Evolutionary conservation across 1,140 invertebrate species (phyloP).

Genomic region (Papilio dardanus): DNA sequence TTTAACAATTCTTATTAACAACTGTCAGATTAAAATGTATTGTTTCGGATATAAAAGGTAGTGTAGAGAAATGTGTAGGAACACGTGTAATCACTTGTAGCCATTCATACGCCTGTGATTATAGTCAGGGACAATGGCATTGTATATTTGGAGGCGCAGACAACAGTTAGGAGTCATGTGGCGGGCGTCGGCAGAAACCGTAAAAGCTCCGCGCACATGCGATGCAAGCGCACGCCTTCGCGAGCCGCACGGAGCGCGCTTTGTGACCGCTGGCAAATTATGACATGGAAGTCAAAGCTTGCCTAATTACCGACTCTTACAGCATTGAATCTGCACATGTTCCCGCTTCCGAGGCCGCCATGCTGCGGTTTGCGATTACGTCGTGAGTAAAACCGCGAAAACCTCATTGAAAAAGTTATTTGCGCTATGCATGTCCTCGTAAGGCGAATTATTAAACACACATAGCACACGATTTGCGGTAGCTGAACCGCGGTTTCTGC

Average conservation of each 20-base stretch:
- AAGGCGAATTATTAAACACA: slow-evolving; percentile 52
- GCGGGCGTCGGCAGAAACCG: slow-evolving; percentile 71
- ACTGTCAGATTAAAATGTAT: slow-evolving; percentile 4
- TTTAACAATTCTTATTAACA: neutral
- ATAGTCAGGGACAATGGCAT: slow-evolving; percentile 30
- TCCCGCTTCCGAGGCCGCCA: slow-evolving; percentile 60
- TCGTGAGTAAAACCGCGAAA: slow-evolving; percentile 51
- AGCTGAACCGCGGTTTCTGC: slow-evolving; percentile 26
- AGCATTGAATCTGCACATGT: slow-evolving; percentile 67
- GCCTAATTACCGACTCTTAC: slow-evolving; percentile 66
- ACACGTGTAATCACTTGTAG: neutral
- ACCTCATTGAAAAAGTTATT: slow-evolving; percentile 44
- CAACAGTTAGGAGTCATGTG: slow-evolving; percentile 72
- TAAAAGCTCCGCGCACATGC: slow-evolving; percentile 68
- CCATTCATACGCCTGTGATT: slow-evolving; percentile 25
- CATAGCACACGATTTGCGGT: slow-evolving; percentile 52
- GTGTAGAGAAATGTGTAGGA: neutral
- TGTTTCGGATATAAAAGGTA: neutral
- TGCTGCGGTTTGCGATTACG: slow-evolving; percentile 71
- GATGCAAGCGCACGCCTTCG: slow-evolving; percentile 46
- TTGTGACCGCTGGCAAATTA: slow-evolving; percentile 61
- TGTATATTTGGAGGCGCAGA: slow-evolving; percentile 43
- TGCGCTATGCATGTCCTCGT: slow-evolving; percentile 50
- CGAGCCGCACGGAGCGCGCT: slow-evolving; percentile 48
- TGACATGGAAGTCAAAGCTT: slow-evolving; percentile 53